Evolutionary conservation across 1,140 invertebrate genomes (phyloP).

Genomic region (Drosophila ohnishii): DNA sequence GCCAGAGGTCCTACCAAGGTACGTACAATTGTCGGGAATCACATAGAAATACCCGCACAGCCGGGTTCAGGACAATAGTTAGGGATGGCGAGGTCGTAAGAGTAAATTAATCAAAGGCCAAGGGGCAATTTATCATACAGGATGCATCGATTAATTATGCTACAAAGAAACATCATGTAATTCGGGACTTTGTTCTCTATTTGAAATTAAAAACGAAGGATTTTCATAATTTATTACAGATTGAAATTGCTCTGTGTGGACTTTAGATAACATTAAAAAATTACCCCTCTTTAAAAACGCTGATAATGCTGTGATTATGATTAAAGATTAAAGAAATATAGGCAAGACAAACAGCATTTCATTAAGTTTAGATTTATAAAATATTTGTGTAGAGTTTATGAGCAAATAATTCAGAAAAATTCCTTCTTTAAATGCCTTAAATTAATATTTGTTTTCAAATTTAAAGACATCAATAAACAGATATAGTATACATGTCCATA

Average conservation of each 20-base stretch:
- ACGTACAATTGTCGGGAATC: background rate
- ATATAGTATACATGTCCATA: too few relatives aligned
- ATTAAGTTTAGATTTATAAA: background rate
- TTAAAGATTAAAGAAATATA: too few relatives aligned
- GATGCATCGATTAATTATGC: conserved; percentile 7
- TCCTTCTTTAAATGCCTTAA: background rate
- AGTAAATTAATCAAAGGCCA: conserved; percentile 13
- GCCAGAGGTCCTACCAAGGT: conserved; percentile 9
- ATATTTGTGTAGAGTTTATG: background rate
- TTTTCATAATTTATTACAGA: background rate
- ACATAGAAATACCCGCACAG: background rate
- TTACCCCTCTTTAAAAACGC: too few relatives aligned
- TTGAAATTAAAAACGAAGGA: background rate
- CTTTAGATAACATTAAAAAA: too few relatives aligned
- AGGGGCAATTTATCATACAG: background rate
- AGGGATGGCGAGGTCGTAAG: background rate
- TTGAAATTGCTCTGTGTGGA: background rate
- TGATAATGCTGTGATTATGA: too few relatives aligned
- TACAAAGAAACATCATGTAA: background rate
- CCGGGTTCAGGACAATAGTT: conserved; percentile 6
- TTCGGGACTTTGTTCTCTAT: too few relatives aligned
- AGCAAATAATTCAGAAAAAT: too few relatives aligned
- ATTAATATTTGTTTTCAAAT: too few relatives aligned
- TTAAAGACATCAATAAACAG: background rate
- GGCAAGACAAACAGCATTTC: too few relatives aligned